A percentile compares a stretch with the other conserved stretches of the same genome.
Conservation (phyloP, 1,140 invertebrate genomes). For the Ridgeia piscesae region DNA sequence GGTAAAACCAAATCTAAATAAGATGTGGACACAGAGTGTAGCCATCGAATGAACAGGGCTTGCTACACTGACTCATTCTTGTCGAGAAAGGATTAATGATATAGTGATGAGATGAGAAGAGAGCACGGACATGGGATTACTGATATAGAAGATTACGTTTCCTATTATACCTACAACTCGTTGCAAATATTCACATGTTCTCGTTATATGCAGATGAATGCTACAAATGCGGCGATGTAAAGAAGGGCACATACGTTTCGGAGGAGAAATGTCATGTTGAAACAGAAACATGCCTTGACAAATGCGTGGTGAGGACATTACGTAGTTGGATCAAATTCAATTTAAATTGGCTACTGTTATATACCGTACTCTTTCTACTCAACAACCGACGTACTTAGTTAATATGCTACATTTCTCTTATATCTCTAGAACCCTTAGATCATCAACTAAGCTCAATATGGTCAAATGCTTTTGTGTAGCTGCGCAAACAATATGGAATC, state of each 20-base stretch:
- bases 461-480: too few relatives aligned
- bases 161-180: not conserved
- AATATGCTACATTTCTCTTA: too few relatives aligned
- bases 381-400: too few relatives aligned
- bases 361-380: too few relatives aligned
- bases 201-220: not conserved
- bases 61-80: too few relatives aligned
- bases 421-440: too few relatives aligned
- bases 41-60: not conserved
- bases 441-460: too few relatives aligned
- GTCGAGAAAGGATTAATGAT: not conserved
- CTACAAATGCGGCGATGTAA: not conserved
- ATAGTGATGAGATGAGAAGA: too few relatives aligned
- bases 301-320: not conserved
- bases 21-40: not conserved
- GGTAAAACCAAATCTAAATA: not conserved
- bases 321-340: not conserved
- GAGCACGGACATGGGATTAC: too few relatives aligned
- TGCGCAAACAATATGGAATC: too few relatives aligned
- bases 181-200: not conserved
- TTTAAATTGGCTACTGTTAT: too few relatives aligned
- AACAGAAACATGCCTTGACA: not conserved
- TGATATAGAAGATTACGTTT: not conserved
- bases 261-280: not conserved
- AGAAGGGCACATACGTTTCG: not conserved